Base-by-base conservation (phyloP, 2,888 invertebrate genomes). In the Litoditis marina region DNA sequence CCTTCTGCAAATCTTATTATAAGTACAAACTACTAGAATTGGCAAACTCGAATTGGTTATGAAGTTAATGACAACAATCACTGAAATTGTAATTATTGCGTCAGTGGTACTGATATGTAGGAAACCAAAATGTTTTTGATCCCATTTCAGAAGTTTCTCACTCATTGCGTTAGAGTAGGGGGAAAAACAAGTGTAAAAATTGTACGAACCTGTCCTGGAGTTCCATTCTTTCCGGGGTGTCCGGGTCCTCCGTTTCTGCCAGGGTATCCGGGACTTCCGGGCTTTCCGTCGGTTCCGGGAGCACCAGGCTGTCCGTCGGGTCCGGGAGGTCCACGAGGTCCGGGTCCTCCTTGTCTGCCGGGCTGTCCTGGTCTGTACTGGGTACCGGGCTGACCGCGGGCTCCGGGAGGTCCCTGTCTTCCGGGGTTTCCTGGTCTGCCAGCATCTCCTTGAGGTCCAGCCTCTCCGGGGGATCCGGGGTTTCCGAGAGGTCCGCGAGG, bases 281-380 rank as follows among this genome's bases (percentile, higher is more conserved):
- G 64, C 25, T 68, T 66, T 63, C 75, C 73, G 32, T 70, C 68
- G 50, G 56, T 61, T 65, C 69, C 72, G 59, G 69, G 66, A 25
- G 63, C 63, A 63, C 72, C 72, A 44, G 66, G 69, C 44, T 68
- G 64, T 65, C 70, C 70, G 32, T 61, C 63, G 60, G 71, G 69
- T 67, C 75, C 75, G 30, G 68, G 63, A 30, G 69, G 68, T 65
- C 75, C 75, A 31, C 73, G 66, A 51, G 73, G 71, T 61, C 75
- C 73, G 49, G 60, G 65, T 61, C 68, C 70, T 67, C 73, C 73
- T 64, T 66, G 70, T 7, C 72, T 44, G 60, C 72, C 72, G 46
- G 68, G 60, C n/a, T 66, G 58, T 66, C 70, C 73, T 60, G 73
- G 73, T 32, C 63, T 63, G 67, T 70, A 68, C 56, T 70, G 65